A percentile compares a stretch with the other conserved stretches of the same genome.
Conservation (phyloP, 2,113 vertebrate genomes). For the Plecotus auritus region DNA sequence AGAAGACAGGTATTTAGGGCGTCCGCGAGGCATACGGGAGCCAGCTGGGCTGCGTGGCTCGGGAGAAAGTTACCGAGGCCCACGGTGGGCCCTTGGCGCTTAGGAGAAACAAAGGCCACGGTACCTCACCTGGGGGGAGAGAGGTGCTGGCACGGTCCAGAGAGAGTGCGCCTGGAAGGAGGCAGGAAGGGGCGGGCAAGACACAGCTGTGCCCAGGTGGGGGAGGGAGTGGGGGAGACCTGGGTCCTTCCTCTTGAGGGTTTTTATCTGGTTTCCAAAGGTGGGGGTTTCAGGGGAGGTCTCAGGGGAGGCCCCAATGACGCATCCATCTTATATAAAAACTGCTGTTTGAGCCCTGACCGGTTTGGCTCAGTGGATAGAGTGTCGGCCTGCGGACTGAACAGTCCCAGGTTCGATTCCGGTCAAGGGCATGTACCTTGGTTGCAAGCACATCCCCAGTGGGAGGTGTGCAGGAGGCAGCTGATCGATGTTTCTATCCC, state of each 20-base stretch:
- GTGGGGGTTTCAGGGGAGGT: accelerated
- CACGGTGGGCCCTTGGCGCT: not conserved
- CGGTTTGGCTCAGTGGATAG: too few relatives aligned
- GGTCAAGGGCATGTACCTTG: too few relatives aligned
- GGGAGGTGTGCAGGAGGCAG: too few relatives aligned
- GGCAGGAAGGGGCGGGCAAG: not conserved
- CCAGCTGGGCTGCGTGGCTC: not conserved
- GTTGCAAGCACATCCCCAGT: too few relatives aligned
- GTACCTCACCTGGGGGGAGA: not conserved
- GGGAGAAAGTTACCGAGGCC: not conserved
- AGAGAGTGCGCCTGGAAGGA: not conserved
- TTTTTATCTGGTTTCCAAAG: not conserved
- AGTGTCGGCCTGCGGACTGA: too few relatives aligned
- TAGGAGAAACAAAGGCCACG: not conserved
- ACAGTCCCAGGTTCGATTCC: too few relatives aligned
- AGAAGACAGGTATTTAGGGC: not conserved
- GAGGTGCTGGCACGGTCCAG: not conserved
- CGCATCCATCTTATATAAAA: too few relatives aligned
- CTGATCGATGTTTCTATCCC: too few relatives aligned
- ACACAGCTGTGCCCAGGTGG: not conserved
- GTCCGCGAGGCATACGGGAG: not conserved
- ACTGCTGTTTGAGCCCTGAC: too few relatives aligned
- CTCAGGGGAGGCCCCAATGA: too few relatives aligned
- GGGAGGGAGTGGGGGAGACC: not conserved
- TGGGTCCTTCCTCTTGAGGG: not conserved